phyloP scores from a whole-genome alignment of 1,140 invertebrate species.

The Leucophenga varia region DNA sequence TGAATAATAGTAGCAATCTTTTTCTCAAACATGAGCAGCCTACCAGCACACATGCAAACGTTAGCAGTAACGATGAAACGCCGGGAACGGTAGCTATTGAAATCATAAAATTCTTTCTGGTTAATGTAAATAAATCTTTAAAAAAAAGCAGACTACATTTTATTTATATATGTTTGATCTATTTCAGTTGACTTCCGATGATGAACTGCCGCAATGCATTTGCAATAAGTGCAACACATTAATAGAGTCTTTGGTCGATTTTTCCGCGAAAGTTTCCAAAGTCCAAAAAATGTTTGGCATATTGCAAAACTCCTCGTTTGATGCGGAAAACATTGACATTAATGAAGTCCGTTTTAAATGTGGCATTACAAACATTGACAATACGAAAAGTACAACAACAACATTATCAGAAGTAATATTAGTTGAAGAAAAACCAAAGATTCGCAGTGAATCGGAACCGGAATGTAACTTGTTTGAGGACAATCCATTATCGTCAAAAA shows the following conservation, averaged over 20 bases:
- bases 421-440: constrained; percentile 1
- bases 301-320: not conserved
- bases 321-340: not conserved
- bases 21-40: constrained; percentile 34
- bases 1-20: constrained; percentile 35
- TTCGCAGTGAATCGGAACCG: too few species aligned
- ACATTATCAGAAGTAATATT: not conserved
- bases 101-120: too few species aligned
- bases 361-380: not conserved
- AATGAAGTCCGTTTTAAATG: constrained; percentile 4
- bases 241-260: constrained; percentile 3
- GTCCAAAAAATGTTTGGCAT: constrained; percentile 10
- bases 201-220: constrained; percentile 3
- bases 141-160: too few species aligned
- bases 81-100: too few species aligned
- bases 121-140: too few species aligned
- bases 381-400: not conserved
- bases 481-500: too few species aligned
- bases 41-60: not conserved
- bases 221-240: constrained; percentile 12
- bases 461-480: too few species aligned
- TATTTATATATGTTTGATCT: too few species aligned
- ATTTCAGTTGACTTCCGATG: too few species aligned
- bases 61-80: too few species aligned
- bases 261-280: constrained; percentile 4